A percentile compares a stretch with the other conserved stretches of the same genome.
Conservation (phyloP, 2,888 invertebrate genomes). For the Oxycera nigricornis region DNA sequence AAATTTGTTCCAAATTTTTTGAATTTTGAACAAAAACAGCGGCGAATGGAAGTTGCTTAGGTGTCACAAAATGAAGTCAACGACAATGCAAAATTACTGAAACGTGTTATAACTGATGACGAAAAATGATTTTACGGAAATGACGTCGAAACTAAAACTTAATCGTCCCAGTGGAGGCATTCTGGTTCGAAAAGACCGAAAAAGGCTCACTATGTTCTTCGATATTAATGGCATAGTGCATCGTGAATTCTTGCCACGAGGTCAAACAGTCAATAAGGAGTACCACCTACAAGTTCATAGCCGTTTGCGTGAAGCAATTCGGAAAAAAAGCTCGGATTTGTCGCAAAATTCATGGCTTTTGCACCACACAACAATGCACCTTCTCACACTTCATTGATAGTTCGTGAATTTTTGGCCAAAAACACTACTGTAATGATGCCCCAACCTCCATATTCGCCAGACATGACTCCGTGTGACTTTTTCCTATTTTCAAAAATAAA, state of each 20-base stretch:
- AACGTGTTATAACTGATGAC: slow-evolving; percentile 4
- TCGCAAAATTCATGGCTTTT: too few relatives aligned
- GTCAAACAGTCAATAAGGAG: background rate
- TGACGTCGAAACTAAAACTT: background rate
- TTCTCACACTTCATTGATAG: background rate
- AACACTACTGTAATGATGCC: background rate
- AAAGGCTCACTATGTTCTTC: background rate
- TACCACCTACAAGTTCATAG: background rate
- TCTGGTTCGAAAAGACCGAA: background rate
- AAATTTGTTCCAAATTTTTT: slow-evolving; percentile 38
- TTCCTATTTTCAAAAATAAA: background rate
- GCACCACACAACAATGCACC: background rate
- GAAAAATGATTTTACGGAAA: background rate
- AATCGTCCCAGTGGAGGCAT: slow-evolving; percentile 12
- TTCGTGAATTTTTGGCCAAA: background rate
- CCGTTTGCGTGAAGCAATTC: background rate
- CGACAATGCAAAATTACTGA: slow-evolving; percentile 28
- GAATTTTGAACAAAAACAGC: slow-evolving; percentile 39
- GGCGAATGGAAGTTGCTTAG: slow-evolving; percentile 31
- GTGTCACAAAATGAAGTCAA: slow-evolving; percentile 31
- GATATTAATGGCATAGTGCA: background rate
- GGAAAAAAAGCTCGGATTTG: background rate
- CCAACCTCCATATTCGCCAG: too few relatives aligned
- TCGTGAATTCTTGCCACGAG: background rate
- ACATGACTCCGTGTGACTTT: background rate